These are phyloP conservation scores for Ichneumoninae sp. DNA, from an alignment of 2,888 invertebrate species.

Conservation along the genomic window DNA sequence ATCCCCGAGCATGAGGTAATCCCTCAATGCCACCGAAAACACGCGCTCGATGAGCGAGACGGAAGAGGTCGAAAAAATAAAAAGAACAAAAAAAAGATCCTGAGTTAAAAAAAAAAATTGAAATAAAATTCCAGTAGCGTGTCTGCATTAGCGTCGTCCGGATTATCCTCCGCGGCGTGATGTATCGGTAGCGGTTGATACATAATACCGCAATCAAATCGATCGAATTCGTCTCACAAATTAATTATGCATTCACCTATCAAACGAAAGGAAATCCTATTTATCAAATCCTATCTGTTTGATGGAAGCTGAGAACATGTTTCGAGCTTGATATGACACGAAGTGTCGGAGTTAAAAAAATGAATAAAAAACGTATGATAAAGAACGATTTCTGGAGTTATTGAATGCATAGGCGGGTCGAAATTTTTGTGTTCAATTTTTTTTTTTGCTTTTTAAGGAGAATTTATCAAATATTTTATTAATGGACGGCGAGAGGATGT, in stretches of 20 bases:
- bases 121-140: conserved; percentile 59
- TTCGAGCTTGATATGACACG: background rate
- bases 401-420: background rate
- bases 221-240: conserved; percentile 44
- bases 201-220: conserved; percentile 53
- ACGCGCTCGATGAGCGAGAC: conserved; percentile 29
- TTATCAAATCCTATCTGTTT: background rate
- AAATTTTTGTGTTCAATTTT: too few relatives aligned
- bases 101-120: conserved; percentile 42
- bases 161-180: conserved; percentile 43
- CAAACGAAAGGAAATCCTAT: background rate
- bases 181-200: conserved; percentile 33
- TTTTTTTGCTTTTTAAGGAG: too few relatives aligned
- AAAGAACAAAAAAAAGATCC: conserved; percentile 26
- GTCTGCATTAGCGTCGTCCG: conserved; percentile 50
- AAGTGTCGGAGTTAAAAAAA: background rate
- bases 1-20: conserved; percentile 41
- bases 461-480: too few relatives aligned
- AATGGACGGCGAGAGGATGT: too few relatives aligned
- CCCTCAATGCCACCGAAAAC: conserved; percentile 51
- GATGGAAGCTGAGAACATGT: background rate
- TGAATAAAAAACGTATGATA: background rate
- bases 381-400: background rate
- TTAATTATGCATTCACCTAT: conserved; percentile 57
- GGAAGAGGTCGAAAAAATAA: conserved; percentile 5